These are phyloP conservation scores for Epinotia nisella DNA, from an alignment of 2,888 invertebrate species.

Conservation along the genomic window DNA sequence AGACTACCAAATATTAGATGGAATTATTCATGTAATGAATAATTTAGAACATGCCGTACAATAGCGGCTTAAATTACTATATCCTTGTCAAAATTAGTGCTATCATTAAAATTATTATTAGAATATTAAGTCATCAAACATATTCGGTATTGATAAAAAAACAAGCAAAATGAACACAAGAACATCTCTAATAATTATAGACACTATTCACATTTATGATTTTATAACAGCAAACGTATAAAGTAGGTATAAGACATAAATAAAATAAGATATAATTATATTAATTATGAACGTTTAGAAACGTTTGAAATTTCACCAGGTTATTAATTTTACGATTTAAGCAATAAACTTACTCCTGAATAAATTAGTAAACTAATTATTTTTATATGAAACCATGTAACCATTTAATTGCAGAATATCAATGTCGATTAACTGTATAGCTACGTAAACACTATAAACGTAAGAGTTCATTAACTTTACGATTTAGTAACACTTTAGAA, in stretches of 20 bases:
- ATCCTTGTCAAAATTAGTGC: too few relatives aligned
- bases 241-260: neutral
- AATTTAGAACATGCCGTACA: neutral
- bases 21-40: neutral
- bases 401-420: conserved; percentile 1
- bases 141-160: too few relatives aligned
- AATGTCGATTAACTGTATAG: neutral
- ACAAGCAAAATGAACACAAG: neutral
- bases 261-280: too few relatives aligned
- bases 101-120: too few relatives aligned
- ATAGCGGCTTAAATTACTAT: too few relatives aligned
- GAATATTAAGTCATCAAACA: too few relatives aligned
- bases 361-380: neutral
- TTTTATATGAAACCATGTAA: neutral
- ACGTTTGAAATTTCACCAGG: neutral
- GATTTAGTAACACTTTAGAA: neutral
- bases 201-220: neutral
- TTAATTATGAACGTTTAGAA: neutral
- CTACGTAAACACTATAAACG: conserved; percentile 6
- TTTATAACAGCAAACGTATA: neutral
- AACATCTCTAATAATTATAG: neutral
- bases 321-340: neutral
- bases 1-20: neutral
- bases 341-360: neutral
- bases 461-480: neutral